Evolutionary conservation across 1,140 invertebrate genomes (phyloP).

Genomic region (Nylanderia fulva): DNA sequence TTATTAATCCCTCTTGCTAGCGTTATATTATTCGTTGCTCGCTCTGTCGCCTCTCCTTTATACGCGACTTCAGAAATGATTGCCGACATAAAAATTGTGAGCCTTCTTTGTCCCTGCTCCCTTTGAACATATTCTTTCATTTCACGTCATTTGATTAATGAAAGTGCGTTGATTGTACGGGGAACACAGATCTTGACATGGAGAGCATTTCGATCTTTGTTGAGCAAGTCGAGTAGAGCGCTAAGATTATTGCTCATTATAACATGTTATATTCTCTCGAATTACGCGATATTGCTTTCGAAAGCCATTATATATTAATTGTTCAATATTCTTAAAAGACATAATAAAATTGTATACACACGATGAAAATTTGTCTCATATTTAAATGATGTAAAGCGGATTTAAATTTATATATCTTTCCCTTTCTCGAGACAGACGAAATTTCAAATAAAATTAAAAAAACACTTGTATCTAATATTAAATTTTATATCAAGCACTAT

Average conservation of each 20-base stretch:
- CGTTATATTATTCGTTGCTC: constrained; percentile 69
- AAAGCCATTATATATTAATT: background rate
- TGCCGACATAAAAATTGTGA: constrained; percentile 64
- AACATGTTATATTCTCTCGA: background rate
- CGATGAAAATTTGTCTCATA: background rate
- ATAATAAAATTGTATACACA: no score
- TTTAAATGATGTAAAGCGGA: background rate
- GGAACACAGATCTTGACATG: constrained; percentile 32
- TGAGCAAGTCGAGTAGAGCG: constrained; percentile 12
- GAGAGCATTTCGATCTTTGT: constrained; percentile 40
- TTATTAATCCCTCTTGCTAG: constrained; percentile 68
- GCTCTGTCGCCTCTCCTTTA: constrained; percentile 70
- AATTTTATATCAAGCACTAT: background rate
- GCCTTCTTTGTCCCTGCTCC: constrained; percentile 63
- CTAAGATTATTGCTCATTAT: constrained; percentile 51
- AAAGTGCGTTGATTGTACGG: constrained; percentile 69
- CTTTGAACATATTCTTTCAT: constrained; percentile 69
- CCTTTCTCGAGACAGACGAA: background rate
- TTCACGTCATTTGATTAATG: constrained; percentile 74
- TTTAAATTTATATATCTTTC: background rate
- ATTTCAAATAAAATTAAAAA: background rate
- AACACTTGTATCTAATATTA: background rate
- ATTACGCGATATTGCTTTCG: background rate
- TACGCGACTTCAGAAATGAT: constrained; percentile 68
- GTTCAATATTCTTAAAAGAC: background rate